Evolutionary conservation across 2,113 vertebrate species (phyloP), one percentile per base, ranked within the genome.

Genomic region (Misgurnus mizolepis): DNA sequence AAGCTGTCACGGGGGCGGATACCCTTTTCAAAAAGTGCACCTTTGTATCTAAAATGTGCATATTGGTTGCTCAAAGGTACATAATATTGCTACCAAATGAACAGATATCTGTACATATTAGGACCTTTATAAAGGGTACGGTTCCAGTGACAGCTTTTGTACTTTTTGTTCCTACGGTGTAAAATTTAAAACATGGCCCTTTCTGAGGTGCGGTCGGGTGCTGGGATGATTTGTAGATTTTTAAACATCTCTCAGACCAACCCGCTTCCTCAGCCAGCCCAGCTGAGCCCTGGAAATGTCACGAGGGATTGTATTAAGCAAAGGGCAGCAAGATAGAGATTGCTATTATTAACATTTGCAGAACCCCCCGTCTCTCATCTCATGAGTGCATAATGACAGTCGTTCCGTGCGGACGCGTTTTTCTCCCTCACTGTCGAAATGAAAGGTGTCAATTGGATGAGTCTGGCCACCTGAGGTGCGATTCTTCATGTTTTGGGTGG

Each of bases 301-400:
- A 83, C 67, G 10, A 49, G 64, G 43, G 73, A 78, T 83, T 76
- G 79, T 77, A 83, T 86, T 86, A 85, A 83, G 80, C 70, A 83
- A 81, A 77, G 79, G 76, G 66, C 76, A 78, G 83, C 80, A 78
- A 76, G 61, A 74, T 80, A 81, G 80, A 68, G 62, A 82, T 78
- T 85, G 81, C 81, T 80, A 77, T 87, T 82, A 83, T 83, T 81
- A 83, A 79, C 76, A 83, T 86, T 78, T 82, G 62, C 73, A 60
- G 60, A 78, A 61, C 75, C 83, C 41, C 4, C 56, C 6, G 62
- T 17, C 18, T 58, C 81, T 78, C 83, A 64, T 78, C 76, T 79
- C 56, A 68, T 71, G 47, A 50, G 47, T 22, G 50, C 41, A 76
- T 84, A 66, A 79, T 76, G 79, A 81, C 65, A 77, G 80, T 76